These are phyloP conservation scores for Drosophila tripunctata DNA, from an alignment of 2,888 invertebrate genomes.

Conservation along the genomic window DNA sequence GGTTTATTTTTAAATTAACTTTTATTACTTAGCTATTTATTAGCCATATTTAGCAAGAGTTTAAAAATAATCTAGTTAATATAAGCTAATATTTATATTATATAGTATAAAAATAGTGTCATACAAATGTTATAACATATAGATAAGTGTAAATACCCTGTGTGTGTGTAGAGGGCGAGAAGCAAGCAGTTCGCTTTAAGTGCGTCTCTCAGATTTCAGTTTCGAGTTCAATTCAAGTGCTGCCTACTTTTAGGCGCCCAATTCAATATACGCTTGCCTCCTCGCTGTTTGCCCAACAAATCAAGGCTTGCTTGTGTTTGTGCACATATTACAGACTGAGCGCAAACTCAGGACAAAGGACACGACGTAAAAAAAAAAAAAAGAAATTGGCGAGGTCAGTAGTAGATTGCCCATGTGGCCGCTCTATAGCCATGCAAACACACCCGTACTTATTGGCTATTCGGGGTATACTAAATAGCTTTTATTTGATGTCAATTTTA, in stretches of 20 bases:
- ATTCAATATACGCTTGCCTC: conserved; percentile 18
- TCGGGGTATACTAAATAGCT: neutral
- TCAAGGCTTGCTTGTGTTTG: conserved; percentile 12
- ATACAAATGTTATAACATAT: too few species aligned
- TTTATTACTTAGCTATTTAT: too few species aligned
- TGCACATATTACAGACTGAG: conserved; percentile 19
- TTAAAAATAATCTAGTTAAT: too few species aligned
- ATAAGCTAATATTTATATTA: too few species aligned
- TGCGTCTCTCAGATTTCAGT: conserved; percentile 38
- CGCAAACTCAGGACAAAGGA: conserved; percentile 18
- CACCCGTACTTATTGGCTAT: neutral
- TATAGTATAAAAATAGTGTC: too few species aligned
- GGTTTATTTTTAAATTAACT: too few species aligned
- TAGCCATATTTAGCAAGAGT: too few species aligned
- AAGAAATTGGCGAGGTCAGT: conserved; percentile 48
- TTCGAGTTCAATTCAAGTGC: conserved; percentile 25
- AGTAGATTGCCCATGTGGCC: conserved; percentile 43
- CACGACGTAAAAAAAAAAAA: conserved; percentile 20
- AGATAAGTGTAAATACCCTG: neutral
- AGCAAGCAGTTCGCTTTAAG: conserved; percentile 16
- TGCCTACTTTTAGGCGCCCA: conserved; percentile 45
- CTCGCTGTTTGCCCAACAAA: conserved; percentile 32
- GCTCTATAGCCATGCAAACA: conserved; percentile 6
- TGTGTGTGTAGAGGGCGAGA: neutral
- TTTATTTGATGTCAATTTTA: neutral